phyloP scores from a whole-genome alignment of 2,113 vertebrate species.

The Gasterosteus aculeatus region DNA sequence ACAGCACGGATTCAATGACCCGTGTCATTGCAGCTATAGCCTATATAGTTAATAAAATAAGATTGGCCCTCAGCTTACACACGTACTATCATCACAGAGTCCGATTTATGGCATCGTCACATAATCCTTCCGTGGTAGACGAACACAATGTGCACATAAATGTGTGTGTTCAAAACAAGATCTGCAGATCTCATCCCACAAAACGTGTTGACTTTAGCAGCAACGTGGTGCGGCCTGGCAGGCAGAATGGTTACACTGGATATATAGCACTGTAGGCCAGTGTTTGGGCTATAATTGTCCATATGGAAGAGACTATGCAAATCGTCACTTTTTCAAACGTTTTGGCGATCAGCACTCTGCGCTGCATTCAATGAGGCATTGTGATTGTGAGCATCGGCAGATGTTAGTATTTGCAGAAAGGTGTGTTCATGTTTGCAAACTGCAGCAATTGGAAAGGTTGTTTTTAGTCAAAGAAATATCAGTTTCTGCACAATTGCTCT shows the following conservation, averaged over 20 bases:
- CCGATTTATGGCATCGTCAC: constrained; percentile 54
- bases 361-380: constrained; percentile 7
- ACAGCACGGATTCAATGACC: constrained; percentile 60
- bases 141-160: constrained; percentile 51
- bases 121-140: constrained; percentile 49
- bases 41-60: constrained; percentile 66
- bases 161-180: constrained; percentile 56
- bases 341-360: constrained; percentile 10
- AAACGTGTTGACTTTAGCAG: constrained; percentile 50
- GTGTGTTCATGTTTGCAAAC: constrained; percentile 32
- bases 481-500: constrained; percentile 4
- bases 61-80: constrained; percentile 46
- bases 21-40: constrained; percentile 52
- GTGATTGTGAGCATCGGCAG: constrained; percentile 16
- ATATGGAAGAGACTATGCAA: constrained; percentile 27
- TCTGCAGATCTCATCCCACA: constrained; percentile 49
- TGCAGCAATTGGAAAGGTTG: constrained; percentile 2
- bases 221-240: constrained; percentile 25
- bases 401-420: constrained; percentile 12
- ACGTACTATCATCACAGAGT: constrained; percentile 44
- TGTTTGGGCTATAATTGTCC: constrained; percentile 40
- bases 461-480: constrained; percentile 28
- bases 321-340: constrained; percentile 34
- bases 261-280: constrained; percentile 39
- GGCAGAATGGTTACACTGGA: constrained; percentile 20